phyloP scores from a whole-genome alignment of 2,888 invertebrate genomes.

The Carcina quercana region DNA sequence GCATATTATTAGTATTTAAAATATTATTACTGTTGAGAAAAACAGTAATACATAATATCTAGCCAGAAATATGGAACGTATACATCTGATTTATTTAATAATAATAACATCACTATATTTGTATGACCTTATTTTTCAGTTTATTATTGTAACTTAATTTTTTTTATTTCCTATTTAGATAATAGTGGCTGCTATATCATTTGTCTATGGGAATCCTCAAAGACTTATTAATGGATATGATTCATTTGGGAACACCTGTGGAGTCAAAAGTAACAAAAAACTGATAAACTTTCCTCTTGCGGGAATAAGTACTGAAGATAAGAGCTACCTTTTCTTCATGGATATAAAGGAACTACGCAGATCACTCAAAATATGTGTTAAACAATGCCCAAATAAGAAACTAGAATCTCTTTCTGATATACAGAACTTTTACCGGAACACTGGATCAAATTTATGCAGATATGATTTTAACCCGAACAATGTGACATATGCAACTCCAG shows the following conservation, averaged over 20 bases:
- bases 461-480: constrained; percentile 78
- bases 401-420: constrained; percentile 79
- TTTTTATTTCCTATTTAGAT: constrained; percentile 76
- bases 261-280: constrained; percentile 84
- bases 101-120: no score
- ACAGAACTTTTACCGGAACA: constrained; percentile 80
- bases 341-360: constrained; percentile 83
- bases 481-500: constrained; percentile 48
- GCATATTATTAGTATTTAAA: no score
- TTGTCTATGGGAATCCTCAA: constrained; percentile 90
- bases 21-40: no score
- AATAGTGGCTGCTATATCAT: constrained; percentile 88
- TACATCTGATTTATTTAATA: no score
- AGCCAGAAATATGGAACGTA: no score
- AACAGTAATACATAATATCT: no score
- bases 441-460: constrained; percentile 85
- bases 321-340: constrained; percentile 88
- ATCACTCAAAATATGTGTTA: constrained; percentile 92
- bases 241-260: constrained; percentile 96
- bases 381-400: constrained; percentile 84
- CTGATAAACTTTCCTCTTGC: constrained; percentile 83
- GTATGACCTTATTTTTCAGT: no score
- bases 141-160: no score
- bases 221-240: constrained; percentile 93
- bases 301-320: constrained; percentile 86